Conservation (phyloP, 2,113 vertebrate species). For the Melanocharis versteri region DNA sequence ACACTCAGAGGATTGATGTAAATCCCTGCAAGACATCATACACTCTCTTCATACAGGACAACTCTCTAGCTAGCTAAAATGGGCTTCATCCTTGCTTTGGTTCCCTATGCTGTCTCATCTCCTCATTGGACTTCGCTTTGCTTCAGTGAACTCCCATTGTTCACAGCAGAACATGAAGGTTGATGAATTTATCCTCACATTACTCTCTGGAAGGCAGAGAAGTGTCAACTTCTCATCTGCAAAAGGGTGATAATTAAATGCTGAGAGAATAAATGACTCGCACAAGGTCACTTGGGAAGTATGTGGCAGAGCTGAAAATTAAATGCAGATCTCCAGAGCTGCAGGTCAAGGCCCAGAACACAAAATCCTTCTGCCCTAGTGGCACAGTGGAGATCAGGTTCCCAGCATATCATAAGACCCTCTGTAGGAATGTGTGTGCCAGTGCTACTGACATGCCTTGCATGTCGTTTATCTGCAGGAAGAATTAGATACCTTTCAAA, state of each 20-base stretch:
- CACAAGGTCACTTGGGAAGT: conserved; percentile 69
- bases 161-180: conserved; percentile 56
- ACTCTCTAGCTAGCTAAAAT: background rate
- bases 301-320: conserved; percentile 65
- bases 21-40: background rate
- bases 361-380: conserved; percentile 24
- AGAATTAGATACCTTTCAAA: background rate
- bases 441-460: background rate
- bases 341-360: conserved; percentile 53
- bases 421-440: background rate
- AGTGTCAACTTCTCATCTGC: conserved; percentile 70
- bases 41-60: background rate
- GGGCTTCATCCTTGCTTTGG: conserved; percentile 20
- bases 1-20: background rate
- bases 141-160: conserved; percentile 56
- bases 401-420: background rate
- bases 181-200: conserved; percentile 70
- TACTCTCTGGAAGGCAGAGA: conserved; percentile 61
- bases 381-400: background rate
- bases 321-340: conserved; percentile 59
- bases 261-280: conserved; percentile 63
- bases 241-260: conserved; percentile 71
- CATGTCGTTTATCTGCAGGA: background rate
- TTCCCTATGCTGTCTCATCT: background rate
- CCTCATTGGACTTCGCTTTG: conserved; percentile 29